phyloP scores from a whole-genome alignment of 1,140 invertebrate genomes.

The Lordiphosa mommai region DNA sequence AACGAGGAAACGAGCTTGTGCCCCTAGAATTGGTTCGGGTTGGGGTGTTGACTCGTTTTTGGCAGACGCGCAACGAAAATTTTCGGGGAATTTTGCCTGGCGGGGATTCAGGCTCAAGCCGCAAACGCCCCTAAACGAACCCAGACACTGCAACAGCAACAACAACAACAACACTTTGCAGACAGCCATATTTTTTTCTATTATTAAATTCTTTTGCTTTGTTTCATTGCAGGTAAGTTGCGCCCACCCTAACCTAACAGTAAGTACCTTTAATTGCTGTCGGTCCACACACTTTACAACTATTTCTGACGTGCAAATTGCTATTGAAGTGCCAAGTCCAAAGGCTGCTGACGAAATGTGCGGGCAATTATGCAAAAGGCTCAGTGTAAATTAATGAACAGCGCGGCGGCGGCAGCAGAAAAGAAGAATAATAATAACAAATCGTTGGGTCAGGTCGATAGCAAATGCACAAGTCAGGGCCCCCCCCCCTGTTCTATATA shows the following conservation, averaged over 20 bases:
- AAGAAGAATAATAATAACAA: conserved; percentile 62
- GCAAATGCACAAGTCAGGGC: conserved; percentile 54
- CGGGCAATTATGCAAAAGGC: conserved; percentile 55
- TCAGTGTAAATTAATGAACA: conserved; percentile 63
- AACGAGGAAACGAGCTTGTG: not conserved
- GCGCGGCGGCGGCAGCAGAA: conserved; percentile 48
- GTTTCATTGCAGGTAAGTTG: conserved; percentile 39
- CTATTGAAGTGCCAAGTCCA: conserved; percentile 15
- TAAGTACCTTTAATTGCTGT: conserved; percentile 55
- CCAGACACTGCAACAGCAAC: not conserved
- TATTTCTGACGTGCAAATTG: conserved; percentile 59
- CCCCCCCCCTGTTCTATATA: conserved; percentile 9
- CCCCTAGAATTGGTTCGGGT: not conserved
- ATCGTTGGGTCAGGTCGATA: conserved; percentile 61
- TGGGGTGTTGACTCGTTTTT: conserved; percentile 35
- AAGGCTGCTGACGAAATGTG: conserved; percentile 40
- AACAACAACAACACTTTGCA: conserved; percentile 44
- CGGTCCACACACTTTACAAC: conserved; percentile 30
- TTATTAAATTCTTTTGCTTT: conserved; percentile 12
- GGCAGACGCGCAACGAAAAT: conserved; percentile 48
- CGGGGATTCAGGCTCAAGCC: conserved; percentile 31
- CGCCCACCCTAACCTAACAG: conserved; percentile 11
- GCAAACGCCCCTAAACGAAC: conserved; percentile 28
- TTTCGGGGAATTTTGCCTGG: conserved; percentile 26
- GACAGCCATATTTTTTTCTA: conserved; percentile 19